Evolutionary conservation across 2,888 invertebrate genomes (phyloP), one percentile per base, ranked within the genome.

Genomic region (Phengaris alcon): DNA sequence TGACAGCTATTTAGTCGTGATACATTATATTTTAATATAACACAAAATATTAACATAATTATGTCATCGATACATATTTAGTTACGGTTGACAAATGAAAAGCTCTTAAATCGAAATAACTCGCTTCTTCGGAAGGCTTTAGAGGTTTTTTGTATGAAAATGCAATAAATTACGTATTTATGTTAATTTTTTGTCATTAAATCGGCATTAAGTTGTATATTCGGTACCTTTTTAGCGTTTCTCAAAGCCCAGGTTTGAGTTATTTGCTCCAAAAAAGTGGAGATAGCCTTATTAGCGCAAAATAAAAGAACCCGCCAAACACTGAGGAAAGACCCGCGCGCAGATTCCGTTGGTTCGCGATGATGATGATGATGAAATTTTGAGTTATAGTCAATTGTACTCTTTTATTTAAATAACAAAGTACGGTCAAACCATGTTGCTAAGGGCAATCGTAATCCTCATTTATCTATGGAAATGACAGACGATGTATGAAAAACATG

Each of bases 51-150:
- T 88, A 86, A 76, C 87, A 90, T 89, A 87, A 86, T 82, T 83
- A 77, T 79, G 78, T 77, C 81, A 82, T 88, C 81, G 77, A 82
- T 87, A 84, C 85, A 82, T 83, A 85, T 87, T 87, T 86, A 78
- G 90, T 82, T 82, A 85, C 83, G 89, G 83, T 82, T 90, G 88
- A 91, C 90, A 90, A 90, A 91, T 90, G 87, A 84, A 85, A 84
- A 82, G 81, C 82, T 82, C 80, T 88, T 88, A 86, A 83, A 76
- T 83, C 82, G 80, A 82, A 81, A 82, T 86, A 84, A 80, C 72
- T 75, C 80, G 82, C 79, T 82, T 77, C 81, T 79, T 79, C 70
- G 76, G 77, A 79, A 79, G 76, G 75, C 76, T 59, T 57, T 74
- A 13, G 68, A 75, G 75, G 74, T 78, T 79, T 78, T 59, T 74